Conservation (phyloP, 2,113 vertebrate genomes). For the Elachura formosa region DNA sequence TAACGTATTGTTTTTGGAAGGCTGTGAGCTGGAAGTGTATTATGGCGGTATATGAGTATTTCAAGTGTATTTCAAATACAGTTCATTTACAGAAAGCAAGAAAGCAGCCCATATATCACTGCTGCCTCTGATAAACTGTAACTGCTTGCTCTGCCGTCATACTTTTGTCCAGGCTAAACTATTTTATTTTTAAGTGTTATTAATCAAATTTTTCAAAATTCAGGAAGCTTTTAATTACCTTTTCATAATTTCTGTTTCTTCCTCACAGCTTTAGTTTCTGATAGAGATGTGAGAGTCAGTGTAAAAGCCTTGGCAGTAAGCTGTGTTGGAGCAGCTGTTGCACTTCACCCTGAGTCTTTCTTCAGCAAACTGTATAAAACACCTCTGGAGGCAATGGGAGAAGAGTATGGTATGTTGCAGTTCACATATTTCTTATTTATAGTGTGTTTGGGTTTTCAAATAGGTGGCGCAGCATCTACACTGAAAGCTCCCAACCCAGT, state of each 20-base stretch:
- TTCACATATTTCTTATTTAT: neutral
- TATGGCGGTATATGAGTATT: neutral
- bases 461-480: neutral
- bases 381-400: slow-evolving; percentile 76
- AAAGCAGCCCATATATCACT: neutral
- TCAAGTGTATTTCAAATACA: neutral
- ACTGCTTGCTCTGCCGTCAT: neutral
- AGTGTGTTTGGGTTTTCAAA: neutral
- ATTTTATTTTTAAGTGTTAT: neutral
- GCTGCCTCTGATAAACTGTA: neutral
- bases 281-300: slow-evolving; percentile 92
- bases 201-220: neutral
- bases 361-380: slow-evolving; percentile 89
- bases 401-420: slow-evolving; percentile 72
- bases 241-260: neutral
- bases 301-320: slow-evolving; percentile 95
- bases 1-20: neutral
- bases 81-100: neutral
- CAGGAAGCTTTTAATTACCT: neutral
- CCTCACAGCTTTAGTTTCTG: slow-evolving; percentile 83
- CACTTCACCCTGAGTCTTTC: slow-evolving; percentile 89
- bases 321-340: slow-evolving; percentile 87
- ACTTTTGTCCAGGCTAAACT: neutral
- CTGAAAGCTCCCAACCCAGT: neutral
- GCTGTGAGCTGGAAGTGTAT: neutral